Evolutionary conservation across 2,888 invertebrate genomes (phyloP), one percentile per base, ranked within the genome.

Genomic region (Diogma glabrata): DNA sequence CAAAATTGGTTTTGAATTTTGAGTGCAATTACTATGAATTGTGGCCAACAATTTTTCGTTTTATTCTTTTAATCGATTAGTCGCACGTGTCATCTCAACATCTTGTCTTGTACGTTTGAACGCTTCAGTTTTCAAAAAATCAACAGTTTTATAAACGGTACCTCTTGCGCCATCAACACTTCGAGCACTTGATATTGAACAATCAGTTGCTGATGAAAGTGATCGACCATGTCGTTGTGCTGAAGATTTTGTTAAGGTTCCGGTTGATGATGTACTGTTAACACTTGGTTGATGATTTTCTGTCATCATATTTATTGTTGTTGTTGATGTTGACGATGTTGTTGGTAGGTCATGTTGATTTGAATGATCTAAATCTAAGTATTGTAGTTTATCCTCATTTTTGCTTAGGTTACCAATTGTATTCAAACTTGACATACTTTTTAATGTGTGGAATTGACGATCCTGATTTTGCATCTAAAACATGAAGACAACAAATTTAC

Each of bases 41-140:
- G n/a, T n/a, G n/a, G n/a, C n/a, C n/a, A n/a, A n/a, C n/a, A n/a
- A n/a, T n/a, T n/a, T n/a, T n/a, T n/a, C n/a, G n/a, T 10, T 33
- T 14, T 43, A 43, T 8, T 43, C 43, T 43, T 43, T 43, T 22
- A 43, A 43, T 43, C 43, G 20, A 43, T 43, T 56, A 49, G 40
- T 62, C 46, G 58, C 65, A 24, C 84, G 70, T 28, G 81, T 81
- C 55, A 81, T 82, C 64, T 85, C 87, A 0, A 86, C 82, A 62
- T 85, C 83, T 64, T 86, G 83, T 49, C 86, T 77, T 30, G 88
- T 91, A 54, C 86, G 82, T 68, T 88, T 90, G 63, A 95, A 89
- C 6, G 93, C 94, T 65, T 90, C 84, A 0, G 94, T 95, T 74
- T 92, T 94, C 49, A 90, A 73, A 72, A 94, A 94, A 72, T 95